phyloP scores from a whole-genome alignment of 2,797 vertebrate genomes.

The Xenops minutus region DNA sequence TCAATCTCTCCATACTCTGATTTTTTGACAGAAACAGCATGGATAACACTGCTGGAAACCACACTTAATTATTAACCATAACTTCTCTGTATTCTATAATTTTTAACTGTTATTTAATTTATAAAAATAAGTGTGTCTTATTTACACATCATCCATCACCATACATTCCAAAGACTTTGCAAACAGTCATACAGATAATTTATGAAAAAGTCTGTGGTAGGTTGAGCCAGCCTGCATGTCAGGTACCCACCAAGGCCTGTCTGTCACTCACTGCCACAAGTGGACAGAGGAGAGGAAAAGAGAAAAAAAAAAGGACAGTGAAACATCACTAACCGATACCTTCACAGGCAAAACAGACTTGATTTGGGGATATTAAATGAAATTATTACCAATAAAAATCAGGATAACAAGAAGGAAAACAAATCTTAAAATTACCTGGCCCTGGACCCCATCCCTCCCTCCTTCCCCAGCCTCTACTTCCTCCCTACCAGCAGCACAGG shows the following conservation, averaged over 20 bases:
- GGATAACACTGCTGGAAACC: not conserved
- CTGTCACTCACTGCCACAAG: not conserved
- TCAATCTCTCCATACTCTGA: not conserved
- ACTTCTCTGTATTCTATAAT: not conserved
- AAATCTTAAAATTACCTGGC: not conserved
- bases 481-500: fast-evolving
- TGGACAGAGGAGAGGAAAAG: not conserved
- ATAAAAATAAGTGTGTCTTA: not conserved
- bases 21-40: not conserved
- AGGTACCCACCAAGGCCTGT: not conserved
- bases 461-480: not conserved
- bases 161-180: not conserved
- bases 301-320: not conserved
- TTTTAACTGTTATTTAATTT: not conserved
- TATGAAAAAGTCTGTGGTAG: not conserved
- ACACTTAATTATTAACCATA: not conserved
- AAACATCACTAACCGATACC: not conserved
- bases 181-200: not conserved
- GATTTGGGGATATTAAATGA: not conserved
- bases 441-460: not conserved
- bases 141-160: not conserved
- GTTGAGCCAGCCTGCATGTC: not conserved
- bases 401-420: not conserved
- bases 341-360: not conserved
- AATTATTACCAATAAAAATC: not conserved